Base-by-base conservation (phyloP, 2,888 invertebrate species). In the Acanthococcus lagerstroemiae region DNA sequence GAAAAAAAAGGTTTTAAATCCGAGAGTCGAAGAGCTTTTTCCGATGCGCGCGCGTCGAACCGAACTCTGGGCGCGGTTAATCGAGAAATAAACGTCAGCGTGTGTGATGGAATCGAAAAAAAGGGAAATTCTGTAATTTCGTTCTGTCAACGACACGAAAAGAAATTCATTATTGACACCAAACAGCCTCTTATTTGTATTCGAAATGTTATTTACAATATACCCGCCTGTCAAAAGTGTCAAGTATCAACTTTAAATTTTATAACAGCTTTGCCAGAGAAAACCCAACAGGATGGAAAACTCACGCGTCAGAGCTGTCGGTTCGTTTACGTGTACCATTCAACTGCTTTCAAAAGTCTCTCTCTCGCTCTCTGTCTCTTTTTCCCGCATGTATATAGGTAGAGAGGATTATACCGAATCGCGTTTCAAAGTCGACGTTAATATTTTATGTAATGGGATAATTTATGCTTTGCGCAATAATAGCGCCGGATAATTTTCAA, bases 91-190 rank as follows among this genome's bases (percentile, higher is more conserved):
- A 24, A 57, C 44, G 57, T 30, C 44, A 44, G 27, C 44, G 26
- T 27, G 26, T 52, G n/a, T 15, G 22, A 22, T 9, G 21, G 21
- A 46, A 46, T 17, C 27, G n/a, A 58, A 58, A 46, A 15, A 45
- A 25, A 52, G 46, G 45, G 46, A 58, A 58, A 58, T 58, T 45
- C 44, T 46, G 58, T 45, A 58, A 58, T 58, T 58, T 58, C 58
- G 45, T 58, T 58, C 58, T 58, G 58, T 58, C 58, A 58, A 46
- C 58, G 45, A 58, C 58, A 46, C 45, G 46, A 58, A n/a, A 58
- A 48, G 58, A 58, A 58, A 58, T 58, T 58, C 58, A 58, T 58
- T 58, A 58, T 58, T 58, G 58, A 58, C 58, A 45, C 58, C 58
- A 24, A 58, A 58, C 58, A 58, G 58, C 45, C 45, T 58, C 58